Evolutionary conservation across 2,113 vertebrate genomes (phyloP).

Genomic region (Sigmodon hispidus): DNA sequence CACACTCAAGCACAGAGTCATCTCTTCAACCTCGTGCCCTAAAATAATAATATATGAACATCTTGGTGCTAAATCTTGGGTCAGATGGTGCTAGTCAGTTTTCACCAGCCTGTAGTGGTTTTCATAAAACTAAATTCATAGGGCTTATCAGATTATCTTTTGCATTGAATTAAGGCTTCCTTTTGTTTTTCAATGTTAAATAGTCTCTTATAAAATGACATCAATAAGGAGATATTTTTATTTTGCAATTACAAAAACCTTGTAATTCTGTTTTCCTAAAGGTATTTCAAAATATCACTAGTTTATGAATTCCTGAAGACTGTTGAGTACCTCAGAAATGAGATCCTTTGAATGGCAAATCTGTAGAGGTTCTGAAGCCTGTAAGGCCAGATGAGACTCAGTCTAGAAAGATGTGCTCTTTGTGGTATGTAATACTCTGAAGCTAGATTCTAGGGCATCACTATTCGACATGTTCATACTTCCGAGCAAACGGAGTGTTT

Average conservation of each 20-base stretch:
- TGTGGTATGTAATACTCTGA: not conserved
- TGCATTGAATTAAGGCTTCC: constrained; percentile 13
- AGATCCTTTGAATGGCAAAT: constrained; percentile 21
- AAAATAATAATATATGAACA: constrained; percentile 10
- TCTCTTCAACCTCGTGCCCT: not conserved
- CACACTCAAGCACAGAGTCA: not conserved
- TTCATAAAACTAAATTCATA: constrained; percentile 38
- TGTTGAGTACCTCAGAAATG: constrained; percentile 32
- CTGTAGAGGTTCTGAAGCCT: not conserved
- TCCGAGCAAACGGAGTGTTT: constrained; percentile 37
- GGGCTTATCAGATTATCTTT: constrained; percentile 42
- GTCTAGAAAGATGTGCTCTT: not conserved
- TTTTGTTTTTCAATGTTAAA: constrained; percentile 4
- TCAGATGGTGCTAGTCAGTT: constrained; percentile 14
- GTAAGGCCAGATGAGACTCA: not conserved
- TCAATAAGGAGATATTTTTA: not conserved
- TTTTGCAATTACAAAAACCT: constrained; percentile 20
- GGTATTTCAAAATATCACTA: constrained; percentile 16
- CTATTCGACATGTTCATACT: not conserved
- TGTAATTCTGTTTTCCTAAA: not conserved
- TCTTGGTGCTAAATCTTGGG: not conserved
- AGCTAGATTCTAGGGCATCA: not conserved
- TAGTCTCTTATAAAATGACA: constrained; percentile 36
- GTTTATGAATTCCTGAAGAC: constrained; percentile 16
- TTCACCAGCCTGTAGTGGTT: constrained; percentile 26